Evolutionary conservation across 2,888 invertebrate genomes (phyloP).

Genomic region (Heteromyza rotundicornis): DNA sequence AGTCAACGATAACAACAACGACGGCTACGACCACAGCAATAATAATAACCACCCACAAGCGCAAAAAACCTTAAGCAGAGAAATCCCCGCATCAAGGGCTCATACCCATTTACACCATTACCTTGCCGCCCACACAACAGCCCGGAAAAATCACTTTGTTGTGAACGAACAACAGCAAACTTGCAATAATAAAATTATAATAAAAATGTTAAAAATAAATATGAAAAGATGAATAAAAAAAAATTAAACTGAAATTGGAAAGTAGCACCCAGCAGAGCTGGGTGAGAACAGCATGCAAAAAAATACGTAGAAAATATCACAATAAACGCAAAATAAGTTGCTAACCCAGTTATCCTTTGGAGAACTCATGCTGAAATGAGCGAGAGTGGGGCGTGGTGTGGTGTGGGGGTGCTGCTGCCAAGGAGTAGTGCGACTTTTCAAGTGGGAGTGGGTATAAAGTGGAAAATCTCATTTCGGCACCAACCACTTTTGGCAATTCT

Average conservation of each 20-base stretch:
- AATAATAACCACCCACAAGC: neutral
- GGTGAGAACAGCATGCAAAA: neutral
- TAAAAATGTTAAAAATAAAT: neutral
- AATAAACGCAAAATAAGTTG: neutral
- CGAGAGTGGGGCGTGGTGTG: neutral
- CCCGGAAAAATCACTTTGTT: too few species aligned
- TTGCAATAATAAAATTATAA: neutral
- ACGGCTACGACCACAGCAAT: neutral
- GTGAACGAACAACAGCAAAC: neutral
- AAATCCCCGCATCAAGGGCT: too few species aligned
- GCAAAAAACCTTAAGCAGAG: neutral
- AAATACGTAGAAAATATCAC: neutral
- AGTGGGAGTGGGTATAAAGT: too few species aligned
- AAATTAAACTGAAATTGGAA: neutral
- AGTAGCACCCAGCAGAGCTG: too few species aligned
- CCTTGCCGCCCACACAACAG: too few species aligned
- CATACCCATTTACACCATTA: too few species aligned
- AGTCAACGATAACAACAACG: neutral
- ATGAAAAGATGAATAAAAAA: neutral
- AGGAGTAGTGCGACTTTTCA: too few species aligned
- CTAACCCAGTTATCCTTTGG: slow-evolving; percentile 2
- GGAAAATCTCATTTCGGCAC: neutral
- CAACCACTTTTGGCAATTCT: slow-evolving; percentile 3
- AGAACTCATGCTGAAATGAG: neutral
- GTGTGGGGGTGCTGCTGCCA: neutral